phyloP scores from a whole-genome alignment of 1,140 invertebrate species.

The Phymorhynchus buccinoides region DNA sequence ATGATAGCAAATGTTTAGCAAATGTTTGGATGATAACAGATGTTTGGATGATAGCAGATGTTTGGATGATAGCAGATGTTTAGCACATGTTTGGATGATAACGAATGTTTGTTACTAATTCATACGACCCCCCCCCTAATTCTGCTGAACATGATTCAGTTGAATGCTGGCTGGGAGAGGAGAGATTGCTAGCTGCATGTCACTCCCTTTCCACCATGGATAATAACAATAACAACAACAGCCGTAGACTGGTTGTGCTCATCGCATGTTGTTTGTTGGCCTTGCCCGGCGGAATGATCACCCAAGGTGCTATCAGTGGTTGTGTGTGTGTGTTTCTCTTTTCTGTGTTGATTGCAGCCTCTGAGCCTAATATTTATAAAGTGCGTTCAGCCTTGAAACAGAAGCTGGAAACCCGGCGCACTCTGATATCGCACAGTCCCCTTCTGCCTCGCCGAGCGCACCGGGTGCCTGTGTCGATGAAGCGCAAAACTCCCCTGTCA shows the following conservation, averaged over 20 bases:
- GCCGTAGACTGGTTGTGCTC: not conserved
- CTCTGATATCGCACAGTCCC: slow-evolving; percentile 78
- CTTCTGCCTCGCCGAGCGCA: slow-evolving; percentile 85
- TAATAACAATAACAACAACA: not conserved
- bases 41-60: no score
- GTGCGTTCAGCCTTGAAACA: slow-evolving; percentile 90
- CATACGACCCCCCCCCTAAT: no score
- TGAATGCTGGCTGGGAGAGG: not conserved
- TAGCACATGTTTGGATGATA: no score
- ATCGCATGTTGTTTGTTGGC: not conserved
- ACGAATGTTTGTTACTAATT: no score
- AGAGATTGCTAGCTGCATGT: not conserved
- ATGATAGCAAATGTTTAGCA: no score
- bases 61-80: no score
- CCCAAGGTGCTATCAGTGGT: slow-evolving; percentile 17
- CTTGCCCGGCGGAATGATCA: not conserved
- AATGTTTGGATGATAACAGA: no score
- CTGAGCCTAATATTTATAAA: slow-evolving; percentile 95
- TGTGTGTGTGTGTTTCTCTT: no score
- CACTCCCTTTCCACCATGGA: not conserved
- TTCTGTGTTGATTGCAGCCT: slow-evolving; percentile 83
- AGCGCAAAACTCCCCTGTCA: slow-evolving; percentile 83
- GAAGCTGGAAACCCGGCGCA: slow-evolving; percentile 87
- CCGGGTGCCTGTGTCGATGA: slow-evolving; percentile 82
- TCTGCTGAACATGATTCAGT: no score